Percentiles rank a stretch among this genome's conserved stretches.
phyloP scores from a whole-genome alignment of 1,140 invertebrate genomes.

The Drosophila neocordata region DNA sequence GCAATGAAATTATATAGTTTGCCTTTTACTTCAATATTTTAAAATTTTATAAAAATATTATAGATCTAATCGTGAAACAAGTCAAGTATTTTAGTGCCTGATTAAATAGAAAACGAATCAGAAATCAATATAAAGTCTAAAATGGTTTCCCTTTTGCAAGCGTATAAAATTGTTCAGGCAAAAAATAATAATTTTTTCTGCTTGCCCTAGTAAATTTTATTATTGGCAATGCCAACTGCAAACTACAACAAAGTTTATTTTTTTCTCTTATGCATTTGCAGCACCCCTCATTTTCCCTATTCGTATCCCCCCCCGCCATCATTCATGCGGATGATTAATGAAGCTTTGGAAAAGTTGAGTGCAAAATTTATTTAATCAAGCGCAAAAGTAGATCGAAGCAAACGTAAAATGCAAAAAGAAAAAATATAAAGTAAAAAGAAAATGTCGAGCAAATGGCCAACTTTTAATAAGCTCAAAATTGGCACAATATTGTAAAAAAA shows the following conservation, averaged over 20 bases:
- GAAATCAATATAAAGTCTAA: background rate
- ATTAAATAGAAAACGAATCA: too few species aligned
- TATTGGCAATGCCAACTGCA: constrained; percentile 78
- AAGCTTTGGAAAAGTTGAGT: constrained; percentile 67
- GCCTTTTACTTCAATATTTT: too few species aligned
- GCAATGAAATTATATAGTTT: too few species aligned
- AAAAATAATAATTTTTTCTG: constrained; percentile 42
- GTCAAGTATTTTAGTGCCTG: too few species aligned
- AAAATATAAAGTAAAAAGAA: constrained; percentile 29
- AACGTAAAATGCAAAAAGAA: constrained; percentile 22
- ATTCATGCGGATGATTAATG: constrained; percentile 71
- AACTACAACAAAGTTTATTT: constrained; percentile 45
- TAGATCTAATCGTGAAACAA: too few species aligned
- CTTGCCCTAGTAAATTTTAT: constrained; percentile 61
- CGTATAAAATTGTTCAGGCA: background rate
- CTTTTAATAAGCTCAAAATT: constrained; percentile 77
- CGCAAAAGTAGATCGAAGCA: constrained; percentile 72
- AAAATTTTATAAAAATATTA: too few species aligned
- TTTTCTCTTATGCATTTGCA: constrained; percentile 36
- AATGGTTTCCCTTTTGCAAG: background rate
- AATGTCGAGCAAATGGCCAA: constrained; percentile 23
- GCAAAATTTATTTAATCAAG: constrained; percentile 73
- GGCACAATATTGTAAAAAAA: constrained; percentile 53
- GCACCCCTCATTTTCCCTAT: constrained; percentile 13
- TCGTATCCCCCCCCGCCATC: background rate